These are phyloP conservation scores for Colius striatus DNA, from an alignment of 2,113 vertebrate genomes.

Conservation along the genomic window DNA sequence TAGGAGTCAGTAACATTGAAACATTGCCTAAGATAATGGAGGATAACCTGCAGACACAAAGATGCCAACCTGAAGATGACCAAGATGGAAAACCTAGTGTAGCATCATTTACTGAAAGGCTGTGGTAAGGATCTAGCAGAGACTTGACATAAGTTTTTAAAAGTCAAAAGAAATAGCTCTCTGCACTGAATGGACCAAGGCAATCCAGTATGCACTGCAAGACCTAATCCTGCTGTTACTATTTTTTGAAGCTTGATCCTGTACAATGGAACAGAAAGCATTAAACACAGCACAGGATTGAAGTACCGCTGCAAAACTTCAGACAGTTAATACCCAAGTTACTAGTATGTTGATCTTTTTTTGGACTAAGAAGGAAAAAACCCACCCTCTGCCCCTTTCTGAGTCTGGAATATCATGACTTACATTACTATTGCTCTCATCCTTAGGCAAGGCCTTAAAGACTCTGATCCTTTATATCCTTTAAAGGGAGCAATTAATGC, in stretches of 20 bases:
- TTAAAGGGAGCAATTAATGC: constrained; percentile 60
- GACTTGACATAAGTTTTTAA: not conserved
- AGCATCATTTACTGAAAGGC: not conserved
- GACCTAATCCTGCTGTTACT: not conserved
- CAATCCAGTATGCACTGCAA: not conserved
- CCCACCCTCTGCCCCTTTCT: not conserved
- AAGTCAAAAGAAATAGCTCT: not conserved
- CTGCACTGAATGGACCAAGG: not conserved
- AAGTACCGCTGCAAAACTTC: not conserved
- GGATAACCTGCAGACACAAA: not conserved
- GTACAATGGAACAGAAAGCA: not conserved
- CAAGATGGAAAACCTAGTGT: not conserved
- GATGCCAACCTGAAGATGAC: not conserved
- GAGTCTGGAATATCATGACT: not conserved
- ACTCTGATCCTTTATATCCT: constrained; percentile 51
- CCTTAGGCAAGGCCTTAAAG: constrained; percentile 25
- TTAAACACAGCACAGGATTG: not conserved
- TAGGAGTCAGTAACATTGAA: not conserved
- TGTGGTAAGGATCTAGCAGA: not conserved
- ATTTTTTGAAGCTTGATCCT: not conserved
- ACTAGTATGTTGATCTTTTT: not conserved
- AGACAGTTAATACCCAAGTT: not conserved
- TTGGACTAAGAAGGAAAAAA: not conserved
- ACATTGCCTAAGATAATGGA: not conserved
- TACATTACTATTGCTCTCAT: constrained; percentile 6